Conservation (phyloP, 2,113 vertebrate genomes). For the Tamias sibiricus region DNA sequence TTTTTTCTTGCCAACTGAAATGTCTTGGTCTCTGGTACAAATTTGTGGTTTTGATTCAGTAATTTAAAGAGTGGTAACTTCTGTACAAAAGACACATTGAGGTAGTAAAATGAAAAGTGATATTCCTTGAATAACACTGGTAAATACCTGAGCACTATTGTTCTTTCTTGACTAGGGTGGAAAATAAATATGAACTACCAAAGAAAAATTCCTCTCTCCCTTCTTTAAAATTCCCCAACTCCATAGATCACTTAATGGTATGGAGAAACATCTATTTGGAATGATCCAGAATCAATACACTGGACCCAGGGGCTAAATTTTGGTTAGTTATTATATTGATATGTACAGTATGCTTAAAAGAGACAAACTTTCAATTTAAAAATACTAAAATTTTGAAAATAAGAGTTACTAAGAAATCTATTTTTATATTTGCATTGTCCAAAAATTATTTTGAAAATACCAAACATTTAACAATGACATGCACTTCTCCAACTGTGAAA, state of each 20-base stretch:
- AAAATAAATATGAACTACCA: background rate
- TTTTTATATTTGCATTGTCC: background rate
- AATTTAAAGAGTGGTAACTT: background rate
- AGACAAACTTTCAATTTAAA: background rate
- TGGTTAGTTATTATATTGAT: background rate
- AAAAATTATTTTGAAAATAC: background rate
- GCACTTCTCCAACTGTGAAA: background rate
- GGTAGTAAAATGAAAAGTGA: slow-evolving; percentile 74
- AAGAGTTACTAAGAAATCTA: background rate
- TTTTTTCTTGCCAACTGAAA: background rate
- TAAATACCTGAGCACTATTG: slow-evolving; percentile 67
- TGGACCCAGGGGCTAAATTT: background rate
- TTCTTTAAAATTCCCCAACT: background rate
- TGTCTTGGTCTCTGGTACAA: background rate
- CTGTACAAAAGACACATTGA: background rate
- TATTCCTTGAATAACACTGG: slow-evolving; percentile 56
- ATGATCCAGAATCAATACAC: background rate
- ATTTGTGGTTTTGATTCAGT: background rate
- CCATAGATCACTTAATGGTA: background rate
- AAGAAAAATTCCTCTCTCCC: background rate
- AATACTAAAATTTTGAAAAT: background rate
- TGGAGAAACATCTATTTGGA: background rate
- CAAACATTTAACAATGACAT: background rate
- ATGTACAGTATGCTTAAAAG: background rate
- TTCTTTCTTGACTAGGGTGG: slow-evolving; percentile 77